A percentile compares a stretch with the other conserved stretches of the same genome.
These are phyloP conservation scores for Tympanuchus pallidicinctus DNA, from an alignment of 2,113 vertebrate genomes.

Conservation along the genomic window DNA sequence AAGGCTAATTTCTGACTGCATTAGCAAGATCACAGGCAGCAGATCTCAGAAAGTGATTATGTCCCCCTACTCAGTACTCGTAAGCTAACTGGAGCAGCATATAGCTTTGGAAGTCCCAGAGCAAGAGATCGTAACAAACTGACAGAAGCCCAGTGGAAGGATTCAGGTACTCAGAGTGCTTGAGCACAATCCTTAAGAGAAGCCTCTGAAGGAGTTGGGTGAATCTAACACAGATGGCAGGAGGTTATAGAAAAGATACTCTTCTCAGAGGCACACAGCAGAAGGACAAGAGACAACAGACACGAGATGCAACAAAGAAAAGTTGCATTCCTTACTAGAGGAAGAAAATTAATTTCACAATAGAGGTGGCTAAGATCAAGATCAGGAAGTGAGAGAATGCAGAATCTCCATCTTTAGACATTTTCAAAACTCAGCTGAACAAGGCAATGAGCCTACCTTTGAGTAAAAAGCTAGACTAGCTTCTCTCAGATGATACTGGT, in stretches of 20 bases:
- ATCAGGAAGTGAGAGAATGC: neutral
- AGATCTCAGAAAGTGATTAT: neutral
- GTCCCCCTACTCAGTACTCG: neutral
- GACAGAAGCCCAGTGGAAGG: neutral
- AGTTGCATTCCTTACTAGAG: neutral
- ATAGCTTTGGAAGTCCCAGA: neutral
- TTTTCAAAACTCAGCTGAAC: conserved; percentile 9
- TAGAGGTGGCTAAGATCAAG: neutral
- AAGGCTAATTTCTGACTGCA: neutral
- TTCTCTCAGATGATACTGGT: neutral
- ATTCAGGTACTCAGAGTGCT: neutral
- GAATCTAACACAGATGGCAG: neutral
- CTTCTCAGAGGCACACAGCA: neutral
- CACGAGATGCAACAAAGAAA: neutral
- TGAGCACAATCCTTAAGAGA: neutral
- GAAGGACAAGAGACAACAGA: neutral
- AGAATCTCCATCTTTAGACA: neutral
- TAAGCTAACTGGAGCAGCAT: neutral
- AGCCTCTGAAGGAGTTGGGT: neutral
- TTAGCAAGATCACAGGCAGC: neutral
- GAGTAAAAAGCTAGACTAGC: neutral
- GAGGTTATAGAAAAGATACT: neutral
- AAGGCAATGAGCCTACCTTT: neutral
- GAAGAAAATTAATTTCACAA: neutral
- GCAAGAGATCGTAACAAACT: neutral